A percentile compares a stretch with the other conserved stretches of the same genome.
Evolutionary conservation across 1,140 invertebrate genomes (phyloP).

Genomic region (Lasioglossum baleicum): DNA sequence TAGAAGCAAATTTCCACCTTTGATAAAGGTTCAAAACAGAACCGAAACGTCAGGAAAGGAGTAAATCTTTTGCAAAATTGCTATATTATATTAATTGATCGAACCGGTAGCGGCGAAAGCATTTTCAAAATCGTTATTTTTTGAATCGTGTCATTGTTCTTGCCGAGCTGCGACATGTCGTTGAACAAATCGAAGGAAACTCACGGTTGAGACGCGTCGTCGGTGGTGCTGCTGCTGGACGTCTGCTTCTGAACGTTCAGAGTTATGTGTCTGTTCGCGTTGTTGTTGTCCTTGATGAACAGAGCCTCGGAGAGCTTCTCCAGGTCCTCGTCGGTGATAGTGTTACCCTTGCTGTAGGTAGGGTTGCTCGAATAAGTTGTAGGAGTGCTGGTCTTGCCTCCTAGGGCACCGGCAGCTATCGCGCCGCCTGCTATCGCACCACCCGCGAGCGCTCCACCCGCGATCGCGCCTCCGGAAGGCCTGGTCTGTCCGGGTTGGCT

Average conservation of each 20-base stretch:
- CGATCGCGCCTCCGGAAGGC: constrained; percentile 37
- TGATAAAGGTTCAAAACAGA: too few species aligned
- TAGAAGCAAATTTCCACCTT: too few species aligned
- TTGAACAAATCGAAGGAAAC: constrained; percentile 45
- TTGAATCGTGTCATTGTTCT: too few species aligned
- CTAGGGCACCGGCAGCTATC: constrained; percentile 23
- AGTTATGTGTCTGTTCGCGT: constrained; percentile 84
- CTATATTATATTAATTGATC: too few species aligned
- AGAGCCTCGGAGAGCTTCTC: constrained; percentile 85
- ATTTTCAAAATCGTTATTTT: too few species aligned
- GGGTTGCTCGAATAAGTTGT: constrained; percentile 70
- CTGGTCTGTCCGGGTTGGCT: constrained; percentile 33
- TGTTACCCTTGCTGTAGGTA: constrained; percentile 74
- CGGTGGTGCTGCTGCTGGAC: constrained; percentile 83
- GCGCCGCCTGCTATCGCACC: constrained; percentile 30
- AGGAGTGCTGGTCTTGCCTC: background rate
- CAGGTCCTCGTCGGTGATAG: constrained; percentile 82
- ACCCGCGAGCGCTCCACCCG: background rate
- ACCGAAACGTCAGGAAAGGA: too few species aligned
- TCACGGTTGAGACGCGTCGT: constrained; percentile 88
- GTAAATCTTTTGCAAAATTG: too few species aligned
- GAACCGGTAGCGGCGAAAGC: too few species aligned
- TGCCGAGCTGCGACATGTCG: too few species aligned
- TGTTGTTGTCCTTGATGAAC: constrained; percentile 86
- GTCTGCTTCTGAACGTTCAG: constrained; percentile 88